A percentile compares a stretch with the other conserved stretches of the same genome.
phyloP scores from a whole-genome alignment of 2,888 invertebrate species.

The Drosophila testacea region DNA sequence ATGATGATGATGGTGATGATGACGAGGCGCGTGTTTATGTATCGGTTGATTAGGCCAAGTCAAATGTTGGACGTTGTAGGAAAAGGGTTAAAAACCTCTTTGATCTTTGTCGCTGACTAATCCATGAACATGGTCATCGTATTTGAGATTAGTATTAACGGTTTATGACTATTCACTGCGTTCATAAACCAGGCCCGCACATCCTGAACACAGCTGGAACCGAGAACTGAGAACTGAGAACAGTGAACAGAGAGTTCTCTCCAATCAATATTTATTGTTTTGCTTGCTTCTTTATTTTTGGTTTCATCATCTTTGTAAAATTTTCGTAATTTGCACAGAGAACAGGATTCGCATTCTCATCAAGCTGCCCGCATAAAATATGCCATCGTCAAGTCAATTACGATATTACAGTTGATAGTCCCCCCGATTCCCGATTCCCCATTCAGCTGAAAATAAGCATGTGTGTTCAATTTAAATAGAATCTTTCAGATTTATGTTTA shows the following conservation, averaged over 20 bases:
- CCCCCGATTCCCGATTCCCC: not conserved
- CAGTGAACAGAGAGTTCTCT: not conserved
- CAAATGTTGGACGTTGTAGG: slow-evolving; percentile 3
- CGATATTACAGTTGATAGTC: not conserved
- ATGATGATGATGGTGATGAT: slow-evolving; percentile 9
- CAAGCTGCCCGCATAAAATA: slow-evolving; percentile 39
- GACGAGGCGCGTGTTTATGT: slow-evolving; percentile 40
- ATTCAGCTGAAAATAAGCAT: slow-evolving; percentile 4
- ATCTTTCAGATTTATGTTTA: slow-evolving; percentile 19
- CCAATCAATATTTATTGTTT: slow-evolving; percentile 40
- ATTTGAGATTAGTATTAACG: slow-evolving; percentile 52
- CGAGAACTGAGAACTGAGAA: not conserved
- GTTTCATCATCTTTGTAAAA: slow-evolving; percentile 19
- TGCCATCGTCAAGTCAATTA: slow-evolving; percentile 21
- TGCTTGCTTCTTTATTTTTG: no score
- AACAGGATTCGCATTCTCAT: slow-evolving; percentile 8
- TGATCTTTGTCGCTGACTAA: slow-evolving; percentile 20
- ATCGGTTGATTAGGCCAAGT: slow-evolving; percentile 33
- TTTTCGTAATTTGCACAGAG: slow-evolving; percentile 10
- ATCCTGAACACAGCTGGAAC: slow-evolving; percentile 36
- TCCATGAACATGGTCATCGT: slow-evolving; percentile 10
- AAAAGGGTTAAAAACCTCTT: slow-evolving; percentile 35
- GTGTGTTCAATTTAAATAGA: not conserved
- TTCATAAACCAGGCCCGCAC: slow-evolving; percentile 51
- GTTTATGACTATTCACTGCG: slow-evolving; percentile 21